These are phyloP conservation scores for Vespertilio murinus DNA, from an alignment of 2,797 vertebrate genomes.

Conservation along the genomic window DNA sequence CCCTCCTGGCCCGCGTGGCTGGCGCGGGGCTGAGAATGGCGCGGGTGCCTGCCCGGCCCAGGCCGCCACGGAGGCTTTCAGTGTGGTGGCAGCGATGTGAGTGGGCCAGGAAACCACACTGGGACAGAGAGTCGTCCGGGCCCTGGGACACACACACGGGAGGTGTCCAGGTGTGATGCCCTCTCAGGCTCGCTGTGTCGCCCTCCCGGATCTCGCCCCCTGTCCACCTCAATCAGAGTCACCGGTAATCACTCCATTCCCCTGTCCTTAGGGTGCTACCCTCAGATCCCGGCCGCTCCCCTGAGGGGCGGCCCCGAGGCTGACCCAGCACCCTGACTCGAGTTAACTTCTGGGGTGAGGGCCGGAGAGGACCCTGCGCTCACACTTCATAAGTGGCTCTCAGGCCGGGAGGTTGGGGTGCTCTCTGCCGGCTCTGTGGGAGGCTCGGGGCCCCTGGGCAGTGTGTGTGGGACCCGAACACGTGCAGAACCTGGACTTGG, in stretches of 20 bases:
- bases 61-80: background rate
- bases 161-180: background rate
- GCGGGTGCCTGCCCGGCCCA: no score
- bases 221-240: conserved; percentile 57
- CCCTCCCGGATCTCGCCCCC: background rate
- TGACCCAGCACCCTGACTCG: conserved; percentile 59
- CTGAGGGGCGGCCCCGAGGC: background rate
- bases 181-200: background rate
- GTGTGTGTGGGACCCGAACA: conserved; percentile 79
- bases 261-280: background rate
- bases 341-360: conserved; percentile 74
- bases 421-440: conserved; percentile 72
- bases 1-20: no score
- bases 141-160: rapidly evolving
- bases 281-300: background rate
- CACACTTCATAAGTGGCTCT: conserved; percentile 78
- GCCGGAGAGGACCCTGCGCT: conserved; percentile 71
- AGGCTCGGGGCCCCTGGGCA: conserved; percentile 63
- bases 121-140: background rate
- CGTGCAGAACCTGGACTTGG: conserved; percentile 78
- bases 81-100: background rate
- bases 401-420: conserved; percentile 74
- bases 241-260: background rate
- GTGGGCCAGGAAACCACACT: background rate
- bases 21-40: no score